Evolutionary conservation across 2,113 vertebrate genomes (phyloP), one percentile per base, ranked within the genome.

Genomic region (Lepisosteus oculatus): DNA sequence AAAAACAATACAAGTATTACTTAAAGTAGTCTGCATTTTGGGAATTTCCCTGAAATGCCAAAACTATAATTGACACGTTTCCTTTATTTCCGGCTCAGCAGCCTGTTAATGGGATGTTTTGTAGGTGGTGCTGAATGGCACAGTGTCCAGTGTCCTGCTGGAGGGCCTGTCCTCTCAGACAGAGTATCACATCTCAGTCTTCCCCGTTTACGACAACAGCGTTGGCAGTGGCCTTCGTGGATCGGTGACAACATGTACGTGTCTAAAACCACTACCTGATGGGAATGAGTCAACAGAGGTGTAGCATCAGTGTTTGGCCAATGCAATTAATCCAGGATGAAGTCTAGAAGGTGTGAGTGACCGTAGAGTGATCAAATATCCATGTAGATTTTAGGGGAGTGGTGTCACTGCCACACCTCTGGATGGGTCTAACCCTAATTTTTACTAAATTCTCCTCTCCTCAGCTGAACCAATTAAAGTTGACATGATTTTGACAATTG

Each of bases 211-310:
- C 0, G 79, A 91, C 54, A 67, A 83, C 0, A 84, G 68, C 0
- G 73, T 85, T 1, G 93, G 95, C 7, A 81, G 92, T 43, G 92
- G 88, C 0, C 93, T 97, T 4, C 85, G 89, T 77, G 95, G 94
- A 43, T 87, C 94, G 63, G 92, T 86, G 71, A 94, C 92, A 42
- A 99, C 96, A 76, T 67, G 96, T 98, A 84, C 85, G 93, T 83
- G 43, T 55, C 7, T 63, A 14, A 59, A 51, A 51, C 5, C 9
- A 51, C 47, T 9, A 29, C 29, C 29, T 29, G 29, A 29, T 29
- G 29, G 29, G 29, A 29, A 29, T 29, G 29, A 29, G 29, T 29
- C 29, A 29, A 29, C 29, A 29, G 29, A 29, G 29, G 29, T 29
- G 29, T 29, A 29, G 29, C 2, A 2, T 29, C 29, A 29, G 29